Percentiles rank a stretch among this genome's conserved stretches.
These are phyloP conservation scores for Parnassius apollo DNA, from an alignment of 2,888 invertebrate species.

Conservation along the genomic window DNA sequence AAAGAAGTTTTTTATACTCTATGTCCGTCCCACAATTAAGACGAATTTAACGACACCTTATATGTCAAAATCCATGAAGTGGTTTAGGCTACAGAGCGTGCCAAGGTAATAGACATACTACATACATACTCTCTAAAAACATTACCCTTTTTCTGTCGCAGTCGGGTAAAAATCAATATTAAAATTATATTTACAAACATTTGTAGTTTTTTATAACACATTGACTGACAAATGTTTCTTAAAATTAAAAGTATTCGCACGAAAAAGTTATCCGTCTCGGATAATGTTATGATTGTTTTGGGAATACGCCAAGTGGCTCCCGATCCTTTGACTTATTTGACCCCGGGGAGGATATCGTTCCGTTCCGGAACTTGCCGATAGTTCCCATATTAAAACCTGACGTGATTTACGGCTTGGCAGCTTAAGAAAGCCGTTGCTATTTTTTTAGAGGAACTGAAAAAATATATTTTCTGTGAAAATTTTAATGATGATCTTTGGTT, in stretches of 20 bases:
- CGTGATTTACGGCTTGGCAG: constrained; percentile 45
- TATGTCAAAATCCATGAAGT: too few species aligned
- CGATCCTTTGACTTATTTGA: constrained; percentile 63
- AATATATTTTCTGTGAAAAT: neutral
- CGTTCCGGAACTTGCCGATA: constrained; percentile 38
- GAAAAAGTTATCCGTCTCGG: constrained; percentile 34
- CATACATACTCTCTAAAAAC: too few species aligned
- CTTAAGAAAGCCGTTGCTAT: constrained; percentile 23
- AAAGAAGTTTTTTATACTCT: too few species aligned
- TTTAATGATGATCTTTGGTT: neutral
- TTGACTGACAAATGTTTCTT: constrained; percentile 5
- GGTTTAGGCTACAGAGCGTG: too few species aligned
- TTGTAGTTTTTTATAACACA: neutral
- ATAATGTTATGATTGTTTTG: constrained; percentile 70
- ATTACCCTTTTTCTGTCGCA: too few species aligned
- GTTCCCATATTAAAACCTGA: constrained; percentile 49
- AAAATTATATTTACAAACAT: too few species aligned
- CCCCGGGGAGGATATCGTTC: constrained; percentile 55
- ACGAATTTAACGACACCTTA: too few species aligned
- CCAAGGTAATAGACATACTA: too few species aligned
- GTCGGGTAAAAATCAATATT: too few species aligned
- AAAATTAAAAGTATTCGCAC: constrained; percentile 23
- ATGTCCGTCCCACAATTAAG: too few species aligned
- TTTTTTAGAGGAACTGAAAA: constrained; percentile 9
- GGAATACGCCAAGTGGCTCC: constrained; percentile 67